Evolutionary conservation across 2,113 vertebrate species (phyloP).

Genomic region (Cygnus atratus): DNA sequence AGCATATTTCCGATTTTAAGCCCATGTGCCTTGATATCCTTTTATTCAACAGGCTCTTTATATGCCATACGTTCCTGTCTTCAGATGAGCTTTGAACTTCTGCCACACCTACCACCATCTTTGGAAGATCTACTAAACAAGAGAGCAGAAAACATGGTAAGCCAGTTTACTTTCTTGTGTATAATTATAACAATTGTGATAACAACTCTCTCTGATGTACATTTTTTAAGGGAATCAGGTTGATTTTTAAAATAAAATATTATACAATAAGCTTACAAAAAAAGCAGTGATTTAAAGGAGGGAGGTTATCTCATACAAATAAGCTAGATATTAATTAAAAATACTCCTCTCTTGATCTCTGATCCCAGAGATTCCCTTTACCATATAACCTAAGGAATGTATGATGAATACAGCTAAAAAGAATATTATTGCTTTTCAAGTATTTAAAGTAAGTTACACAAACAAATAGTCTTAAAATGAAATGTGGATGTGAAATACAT

Average conservation of each 20-base stretch:
- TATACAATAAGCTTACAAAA: not conserved
- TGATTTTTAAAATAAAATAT: not conserved
- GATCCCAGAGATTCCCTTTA: not conserved
- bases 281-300: not conserved
- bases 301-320: not conserved
- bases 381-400: not conserved
- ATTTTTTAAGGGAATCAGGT: not conserved
- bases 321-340: not conserved
- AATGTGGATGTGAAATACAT: not conserved
- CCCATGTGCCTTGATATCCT: no score
- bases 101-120: not conserved
- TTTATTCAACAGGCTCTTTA: not conserved
- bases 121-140: not conserved
- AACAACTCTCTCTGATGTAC: not conserved
- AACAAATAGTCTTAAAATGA: not conserved
- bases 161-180: not conserved
- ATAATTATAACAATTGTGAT: not conserved
- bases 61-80: rapidly evolving
- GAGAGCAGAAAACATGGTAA: not conserved
- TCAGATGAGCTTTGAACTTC: not conserved
- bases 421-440: not conserved
- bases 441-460: not conserved
- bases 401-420: not conserved
- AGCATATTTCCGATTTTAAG: not conserved
- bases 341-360: not conserved